Evolutionary conservation across 2,113 vertebrate species (phyloP).

Genomic region (Osmerus mordax): DNA sequence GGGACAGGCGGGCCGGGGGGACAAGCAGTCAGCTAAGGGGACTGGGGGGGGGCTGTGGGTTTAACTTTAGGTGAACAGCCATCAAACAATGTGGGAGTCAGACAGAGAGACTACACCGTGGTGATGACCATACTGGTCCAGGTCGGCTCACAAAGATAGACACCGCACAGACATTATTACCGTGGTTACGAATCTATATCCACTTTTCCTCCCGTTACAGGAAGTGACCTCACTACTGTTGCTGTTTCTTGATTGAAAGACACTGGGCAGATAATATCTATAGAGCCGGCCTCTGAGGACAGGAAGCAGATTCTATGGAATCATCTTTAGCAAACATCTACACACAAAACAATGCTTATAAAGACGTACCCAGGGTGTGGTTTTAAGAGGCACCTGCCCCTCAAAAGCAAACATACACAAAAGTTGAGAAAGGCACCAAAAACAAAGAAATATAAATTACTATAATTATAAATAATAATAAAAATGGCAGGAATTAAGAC

Average conservation of each 20-base stretch:
- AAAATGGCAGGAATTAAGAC: constrained; percentile 31
- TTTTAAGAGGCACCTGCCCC: constrained; percentile 12
- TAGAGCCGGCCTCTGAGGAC: background rate
- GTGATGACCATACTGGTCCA: background rate
- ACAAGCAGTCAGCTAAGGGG: background rate
- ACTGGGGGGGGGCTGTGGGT: background rate
- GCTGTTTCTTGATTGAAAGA: constrained; percentile 7
- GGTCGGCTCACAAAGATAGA: constrained; percentile 10
- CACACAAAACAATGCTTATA: constrained; percentile 35
- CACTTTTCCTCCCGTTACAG: no score
- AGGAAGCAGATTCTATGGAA: constrained; percentile 24
- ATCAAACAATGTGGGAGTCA: constrained; percentile 13
- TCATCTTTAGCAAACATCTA: constrained; percentile 11
- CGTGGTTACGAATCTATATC: background rate
- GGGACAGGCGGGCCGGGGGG: background rate
- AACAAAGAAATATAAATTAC: background rate
- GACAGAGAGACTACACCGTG: constrained; percentile 12
- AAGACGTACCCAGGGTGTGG: constrained; percentile 11
- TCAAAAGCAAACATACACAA: constrained; percentile 37
- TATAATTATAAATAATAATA: background rate
- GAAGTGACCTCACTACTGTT: background rate
- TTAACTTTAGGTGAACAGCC: background rate
- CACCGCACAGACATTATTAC: background rate
- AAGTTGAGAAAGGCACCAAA: constrained; percentile 25
- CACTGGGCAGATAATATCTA: constrained; percentile 23